A percentile compares a stretch with the other conserved stretches of the same genome.
These are phyloP conservation scores for Crotophaga sulcirostris DNA, from an alignment of 2,113 vertebrate genomes.

Conservation along the genomic window DNA sequence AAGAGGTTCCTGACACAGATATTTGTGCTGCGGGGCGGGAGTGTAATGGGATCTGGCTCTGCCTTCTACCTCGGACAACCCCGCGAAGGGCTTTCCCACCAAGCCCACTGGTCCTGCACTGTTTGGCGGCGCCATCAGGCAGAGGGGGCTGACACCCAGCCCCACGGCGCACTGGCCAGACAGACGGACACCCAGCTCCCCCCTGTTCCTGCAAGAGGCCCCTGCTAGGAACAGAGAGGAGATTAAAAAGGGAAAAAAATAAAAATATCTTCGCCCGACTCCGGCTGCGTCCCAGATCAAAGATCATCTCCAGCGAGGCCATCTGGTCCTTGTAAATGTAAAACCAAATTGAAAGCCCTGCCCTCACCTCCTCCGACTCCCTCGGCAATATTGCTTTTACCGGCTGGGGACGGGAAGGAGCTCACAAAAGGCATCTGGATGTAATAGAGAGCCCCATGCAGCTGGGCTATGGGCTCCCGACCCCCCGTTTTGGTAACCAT, in stretches of 20 bases:
- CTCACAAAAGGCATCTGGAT: conserved; percentile 50
- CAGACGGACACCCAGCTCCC: not conserved
- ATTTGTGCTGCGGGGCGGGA: not conserved
- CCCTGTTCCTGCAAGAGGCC: not conserved
- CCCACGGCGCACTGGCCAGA: fast-evolving
- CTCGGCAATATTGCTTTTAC: conserved; percentile 42
- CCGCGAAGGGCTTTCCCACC: fast-evolving
- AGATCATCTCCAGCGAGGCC: conserved; percentile 65
- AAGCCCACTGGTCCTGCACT: not conserved
- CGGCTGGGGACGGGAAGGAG: not conserved
- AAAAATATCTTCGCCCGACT: not conserved
- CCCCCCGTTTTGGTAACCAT: conserved; percentile 4
- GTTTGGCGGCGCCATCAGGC: not conserved
- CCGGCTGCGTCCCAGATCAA: conserved; percentile 62
- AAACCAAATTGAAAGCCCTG: conserved; percentile 67
- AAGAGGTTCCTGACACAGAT: not conserved
- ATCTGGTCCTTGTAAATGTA: conserved; percentile 72
- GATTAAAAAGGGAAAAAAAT: not conserved
- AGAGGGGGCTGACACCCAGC: not conserved
- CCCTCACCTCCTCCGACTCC: conserved; percentile 53
- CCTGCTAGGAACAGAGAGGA: not conserved
- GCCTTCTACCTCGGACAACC: not conserved
- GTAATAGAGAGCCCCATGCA: conserved; percentile 43
- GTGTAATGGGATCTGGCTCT: not conserved
- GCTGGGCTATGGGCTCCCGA: conserved; percentile 25